Evolutionary conservation across 2,113 vertebrate species (phyloP).

Genomic region (Lonchura striata): DNA sequence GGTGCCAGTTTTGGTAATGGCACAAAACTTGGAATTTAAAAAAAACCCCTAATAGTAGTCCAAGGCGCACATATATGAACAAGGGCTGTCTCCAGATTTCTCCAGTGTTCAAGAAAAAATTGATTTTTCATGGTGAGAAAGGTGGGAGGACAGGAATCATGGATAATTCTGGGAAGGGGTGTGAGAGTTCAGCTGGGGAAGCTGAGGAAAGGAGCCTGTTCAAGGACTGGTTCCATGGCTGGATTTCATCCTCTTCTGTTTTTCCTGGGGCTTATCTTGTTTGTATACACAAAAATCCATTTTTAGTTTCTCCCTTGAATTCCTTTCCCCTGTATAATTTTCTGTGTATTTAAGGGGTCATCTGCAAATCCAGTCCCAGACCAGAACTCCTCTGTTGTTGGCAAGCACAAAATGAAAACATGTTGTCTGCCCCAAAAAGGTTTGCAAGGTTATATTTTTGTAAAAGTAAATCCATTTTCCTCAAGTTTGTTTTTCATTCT

Average conservation of each 20-base stretch:
- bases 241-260: background rate
- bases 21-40: background rate
- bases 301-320: background rate
- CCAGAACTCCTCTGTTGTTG: background rate
- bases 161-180: background rate
- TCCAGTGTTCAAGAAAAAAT: background rate
- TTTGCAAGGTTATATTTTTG: background rate
- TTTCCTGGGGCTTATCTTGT: background rate
- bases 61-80: rapidly evolving
- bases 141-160: background rate
- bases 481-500: background rate
- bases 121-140: background rate
- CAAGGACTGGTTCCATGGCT: background rate
- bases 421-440: background rate
- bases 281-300: background rate
- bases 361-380: background rate
- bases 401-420: background rate
- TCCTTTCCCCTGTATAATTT: background rate
- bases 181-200: background rate
- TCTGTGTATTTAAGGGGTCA: background rate
- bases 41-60: background rate
- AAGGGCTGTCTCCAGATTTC: background rate
- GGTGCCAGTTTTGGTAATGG: background rate
- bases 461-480: background rate
- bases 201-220: background rate